These are phyloP conservation scores for Drosophila virilis DNA, from an alignment of 1,140 invertebrate species.

Conservation along the genomic window DNA sequence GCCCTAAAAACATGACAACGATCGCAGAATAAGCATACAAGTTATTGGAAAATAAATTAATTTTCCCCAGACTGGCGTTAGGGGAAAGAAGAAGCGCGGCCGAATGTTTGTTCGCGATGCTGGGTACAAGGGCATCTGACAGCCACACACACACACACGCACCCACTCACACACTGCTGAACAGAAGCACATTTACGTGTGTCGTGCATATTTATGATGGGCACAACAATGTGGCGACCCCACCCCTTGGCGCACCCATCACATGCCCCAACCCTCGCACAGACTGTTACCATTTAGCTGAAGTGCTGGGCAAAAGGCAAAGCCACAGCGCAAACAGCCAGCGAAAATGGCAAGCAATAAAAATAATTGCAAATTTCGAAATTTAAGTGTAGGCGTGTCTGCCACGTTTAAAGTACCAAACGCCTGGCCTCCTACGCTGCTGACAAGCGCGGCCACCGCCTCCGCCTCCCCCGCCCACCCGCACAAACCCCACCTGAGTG, in stretches of 20 bases:
- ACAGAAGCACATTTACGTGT: background rate
- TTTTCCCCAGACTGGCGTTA: too few relatives aligned
- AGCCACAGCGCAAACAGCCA: slow-evolving; percentile 49
- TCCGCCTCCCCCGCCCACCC: background rate
- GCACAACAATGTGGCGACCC: slow-evolving; percentile 14
- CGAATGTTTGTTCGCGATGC: too few relatives aligned
- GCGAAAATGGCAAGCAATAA: slow-evolving; percentile 76
- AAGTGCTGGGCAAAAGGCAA: slow-evolving; percentile 33
- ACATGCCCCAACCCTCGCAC: background rate
- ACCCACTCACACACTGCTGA: too few relatives aligned
- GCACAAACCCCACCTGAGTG: background rate
- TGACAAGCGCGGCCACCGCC: background rate
- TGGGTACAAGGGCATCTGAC: too few relatives aligned
- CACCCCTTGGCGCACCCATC: background rate
- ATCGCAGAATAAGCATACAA: too few relatives aligned
- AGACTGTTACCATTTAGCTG: slow-evolving; percentile 19
- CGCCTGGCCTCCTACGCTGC: background rate
- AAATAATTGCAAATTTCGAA: slow-evolving; percentile 82
- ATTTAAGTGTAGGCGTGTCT: slow-evolving; percentile 71
- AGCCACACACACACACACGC: too few relatives aligned
- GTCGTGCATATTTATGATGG: slow-evolving; percentile 68
- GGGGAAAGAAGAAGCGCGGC: too few relatives aligned
- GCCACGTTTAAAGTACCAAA: slow-evolving; percentile 64
- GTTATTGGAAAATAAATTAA: too few relatives aligned
- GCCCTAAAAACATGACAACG: too few relatives aligned